phyloP scores from a whole-genome alignment of 2,888 invertebrate species.

The Zonitis immaculata region DNA sequence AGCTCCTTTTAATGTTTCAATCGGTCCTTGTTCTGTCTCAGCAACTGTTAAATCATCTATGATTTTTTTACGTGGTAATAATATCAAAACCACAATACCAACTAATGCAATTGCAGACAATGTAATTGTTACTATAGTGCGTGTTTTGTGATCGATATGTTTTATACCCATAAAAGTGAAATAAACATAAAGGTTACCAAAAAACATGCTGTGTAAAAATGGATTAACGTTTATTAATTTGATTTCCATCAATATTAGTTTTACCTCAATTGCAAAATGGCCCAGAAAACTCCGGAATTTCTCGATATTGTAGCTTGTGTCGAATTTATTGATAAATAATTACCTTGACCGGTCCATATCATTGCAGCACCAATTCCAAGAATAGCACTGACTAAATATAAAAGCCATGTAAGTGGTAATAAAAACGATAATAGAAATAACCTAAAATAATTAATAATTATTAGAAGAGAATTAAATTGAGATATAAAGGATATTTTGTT shows the following conservation, averaged over 20 bases:
- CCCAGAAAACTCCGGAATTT: conserved; percentile 97
- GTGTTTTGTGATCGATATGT: conserved; percentile 65
- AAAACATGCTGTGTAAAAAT: conserved; percentile 73
- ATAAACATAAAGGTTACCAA: conserved; percentile 93
- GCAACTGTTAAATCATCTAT: conserved; percentile 38
- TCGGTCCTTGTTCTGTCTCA: conserved; percentile 51
- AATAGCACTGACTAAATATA: conserved; percentile 80
- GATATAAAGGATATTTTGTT: too few species aligned
- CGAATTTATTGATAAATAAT: conserved; percentile 86
- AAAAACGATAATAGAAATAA: conserved; percentile 87
- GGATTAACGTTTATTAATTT: too few species aligned
- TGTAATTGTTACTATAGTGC: conserved; percentile 76
- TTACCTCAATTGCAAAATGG: conserved; percentile 86
- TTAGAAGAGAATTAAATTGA: too few species aligned
- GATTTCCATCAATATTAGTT: not conserved
- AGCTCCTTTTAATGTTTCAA: conserved; percentile 71
- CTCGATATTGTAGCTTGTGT: conserved; percentile 80
- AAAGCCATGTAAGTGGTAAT: conserved; percentile 73
- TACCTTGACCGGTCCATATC: conserved; percentile 96
- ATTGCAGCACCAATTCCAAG: conserved; percentile 90
- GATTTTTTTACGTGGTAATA: conserved; percentile 57
- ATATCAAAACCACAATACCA: conserved; percentile 64
- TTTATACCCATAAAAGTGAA: conserved; percentile 80
- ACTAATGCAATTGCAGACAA: conserved; percentile 67
- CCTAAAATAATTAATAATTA: too few species aligned